A percentile compares a stretch with the other conserved stretches of the same genome.
Conservation (phyloP, 2,888 invertebrate species). For the Lamproptera curius region DNA sequence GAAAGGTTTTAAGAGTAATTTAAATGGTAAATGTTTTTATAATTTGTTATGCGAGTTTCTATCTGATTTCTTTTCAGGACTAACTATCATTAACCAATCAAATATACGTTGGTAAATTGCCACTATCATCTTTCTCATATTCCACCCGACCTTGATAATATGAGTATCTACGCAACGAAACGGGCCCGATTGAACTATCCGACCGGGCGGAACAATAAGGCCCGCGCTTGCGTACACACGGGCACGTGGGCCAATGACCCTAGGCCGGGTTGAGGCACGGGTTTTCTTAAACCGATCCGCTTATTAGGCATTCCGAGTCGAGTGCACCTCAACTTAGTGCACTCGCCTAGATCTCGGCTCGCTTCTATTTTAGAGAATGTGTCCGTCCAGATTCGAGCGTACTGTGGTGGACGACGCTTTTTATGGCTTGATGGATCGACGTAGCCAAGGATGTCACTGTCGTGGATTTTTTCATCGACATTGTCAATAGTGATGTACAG, state of each 20-base stretch:
- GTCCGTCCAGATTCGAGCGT: conserved; percentile 25
- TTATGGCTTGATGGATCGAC: conserved; percentile 18
- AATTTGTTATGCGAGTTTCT: not conserved
- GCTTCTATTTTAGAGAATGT: conserved; percentile 44
- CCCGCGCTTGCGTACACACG: conserved; percentile 59
- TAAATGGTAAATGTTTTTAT: not conserved
- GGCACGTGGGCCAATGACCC: conserved; percentile 53
- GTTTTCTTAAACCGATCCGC: conserved; percentile 71
- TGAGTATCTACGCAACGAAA: too few relatives aligned
- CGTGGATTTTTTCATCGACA: too few relatives aligned
- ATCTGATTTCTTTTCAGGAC: not conserved
- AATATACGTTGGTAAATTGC: not conserved
- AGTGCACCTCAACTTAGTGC: conserved; percentile 27
- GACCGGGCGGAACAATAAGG: conserved; percentile 66
- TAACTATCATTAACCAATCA: not conserved
- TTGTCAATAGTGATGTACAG: too few relatives aligned
- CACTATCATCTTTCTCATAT: not conserved
- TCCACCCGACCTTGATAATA: conserved; percentile 42
- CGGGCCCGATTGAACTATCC: conserved; percentile 43
- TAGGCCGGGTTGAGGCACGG: conserved; percentile 62
- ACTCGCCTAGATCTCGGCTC: conserved; percentile 38
- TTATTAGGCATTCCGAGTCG: conserved; percentile 67
- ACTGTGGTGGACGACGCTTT: conserved; percentile 6
- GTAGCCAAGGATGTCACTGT: too few relatives aligned
- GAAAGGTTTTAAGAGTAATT: not conserved